phyloP scores from a whole-genome alignment of 1,140 invertebrate species.

The Zelostemma sp. region DNA sequence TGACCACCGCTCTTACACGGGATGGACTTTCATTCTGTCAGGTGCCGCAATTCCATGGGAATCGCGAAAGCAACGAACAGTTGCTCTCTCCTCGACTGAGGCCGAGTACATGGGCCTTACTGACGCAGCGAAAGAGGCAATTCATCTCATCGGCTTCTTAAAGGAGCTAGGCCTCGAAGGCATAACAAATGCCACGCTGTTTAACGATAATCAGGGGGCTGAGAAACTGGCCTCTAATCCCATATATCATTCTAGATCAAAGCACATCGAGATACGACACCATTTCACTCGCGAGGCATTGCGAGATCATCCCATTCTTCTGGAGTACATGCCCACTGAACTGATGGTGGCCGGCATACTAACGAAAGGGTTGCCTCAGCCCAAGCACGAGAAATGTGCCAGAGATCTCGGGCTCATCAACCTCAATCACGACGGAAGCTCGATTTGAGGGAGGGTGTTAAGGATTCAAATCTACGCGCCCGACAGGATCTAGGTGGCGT shows the following conservation, averaged over 20 bases:
- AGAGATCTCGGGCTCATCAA: background rate
- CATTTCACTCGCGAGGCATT: background rate
- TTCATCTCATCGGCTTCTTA: slow-evolving; percentile 25
- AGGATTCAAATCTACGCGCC: too few species aligned
- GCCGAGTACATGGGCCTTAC: slow-evolving; percentile 41
- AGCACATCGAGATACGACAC: slow-evolving; percentile 1
- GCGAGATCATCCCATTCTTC: background rate
- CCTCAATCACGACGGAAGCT: too few species aligned
- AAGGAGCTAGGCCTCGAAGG: slow-evolving; percentile 7
- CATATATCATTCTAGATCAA: background rate
- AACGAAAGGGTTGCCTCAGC: background rate
- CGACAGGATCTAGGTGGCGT: too few species aligned
- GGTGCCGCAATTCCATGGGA: slow-evolving; percentile 31
- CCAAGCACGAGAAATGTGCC: background rate
- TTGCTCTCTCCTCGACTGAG: slow-evolving; percentile 37
- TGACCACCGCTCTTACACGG: slow-evolving; percentile 37
- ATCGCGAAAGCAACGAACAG: slow-evolving; percentile 37
- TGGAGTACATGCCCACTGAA: background rate
- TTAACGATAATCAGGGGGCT: slow-evolving; percentile 20
- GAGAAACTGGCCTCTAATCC: background rate
- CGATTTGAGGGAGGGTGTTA: too few species aligned
- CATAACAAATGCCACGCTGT: background rate
- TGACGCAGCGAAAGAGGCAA: slow-evolving; percentile 27
- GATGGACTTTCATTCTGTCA: slow-evolving; percentile 19
- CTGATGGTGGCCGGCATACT: background rate